phyloP scores from a whole-genome alignment of 2,113 vertebrate species.

The Brevimyrus niger region DNA sequence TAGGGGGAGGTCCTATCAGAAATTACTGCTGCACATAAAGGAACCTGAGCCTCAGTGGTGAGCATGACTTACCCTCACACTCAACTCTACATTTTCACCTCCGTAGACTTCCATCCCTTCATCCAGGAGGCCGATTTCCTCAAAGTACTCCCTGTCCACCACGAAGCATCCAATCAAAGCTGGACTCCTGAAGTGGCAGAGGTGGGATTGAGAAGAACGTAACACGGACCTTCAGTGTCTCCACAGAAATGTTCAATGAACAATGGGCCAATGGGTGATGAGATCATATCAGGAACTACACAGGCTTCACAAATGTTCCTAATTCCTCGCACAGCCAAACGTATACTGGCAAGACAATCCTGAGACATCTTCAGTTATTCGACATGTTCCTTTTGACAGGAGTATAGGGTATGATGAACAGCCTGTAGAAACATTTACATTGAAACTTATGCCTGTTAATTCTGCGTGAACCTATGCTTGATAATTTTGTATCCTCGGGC shows the following conservation, averaged over 20 bases:
- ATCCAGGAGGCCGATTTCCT: constrained; percentile 62
- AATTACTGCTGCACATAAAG: not conserved
- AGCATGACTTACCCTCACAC: constrained; percentile 55
- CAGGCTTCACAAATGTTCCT: not conserved
- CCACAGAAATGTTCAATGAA: not conserved
- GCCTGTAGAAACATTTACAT: not conserved
- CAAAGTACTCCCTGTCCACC: constrained; percentile 63
- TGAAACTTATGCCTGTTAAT: not conserved
- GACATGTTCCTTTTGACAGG: not conserved
- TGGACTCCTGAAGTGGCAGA: constrained; percentile 52
- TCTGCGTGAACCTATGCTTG: not conserved
- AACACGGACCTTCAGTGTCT: not conserved
- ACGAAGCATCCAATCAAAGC: constrained; percentile 65
- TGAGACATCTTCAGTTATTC: not conserved
- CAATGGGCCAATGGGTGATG: not conserved
- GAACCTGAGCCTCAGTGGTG: not conserved
- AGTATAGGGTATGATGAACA: not conserved
- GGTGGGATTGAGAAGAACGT: not conserved
- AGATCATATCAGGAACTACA: not conserved
- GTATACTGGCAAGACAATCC: not conserved
- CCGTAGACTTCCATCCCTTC: constrained; percentile 67
- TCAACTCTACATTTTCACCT: constrained; percentile 68
- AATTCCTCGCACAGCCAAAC: not conserved
- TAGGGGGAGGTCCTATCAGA: not conserved
- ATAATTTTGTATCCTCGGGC: not conserved